Percentiles rank a stretch among this genome's conserved stretches.
These are phyloP conservation scores for Cyprinodon variegatus DNA, from an alignment of 2,113 vertebrate genomes.

Conservation along the genomic window DNA sequence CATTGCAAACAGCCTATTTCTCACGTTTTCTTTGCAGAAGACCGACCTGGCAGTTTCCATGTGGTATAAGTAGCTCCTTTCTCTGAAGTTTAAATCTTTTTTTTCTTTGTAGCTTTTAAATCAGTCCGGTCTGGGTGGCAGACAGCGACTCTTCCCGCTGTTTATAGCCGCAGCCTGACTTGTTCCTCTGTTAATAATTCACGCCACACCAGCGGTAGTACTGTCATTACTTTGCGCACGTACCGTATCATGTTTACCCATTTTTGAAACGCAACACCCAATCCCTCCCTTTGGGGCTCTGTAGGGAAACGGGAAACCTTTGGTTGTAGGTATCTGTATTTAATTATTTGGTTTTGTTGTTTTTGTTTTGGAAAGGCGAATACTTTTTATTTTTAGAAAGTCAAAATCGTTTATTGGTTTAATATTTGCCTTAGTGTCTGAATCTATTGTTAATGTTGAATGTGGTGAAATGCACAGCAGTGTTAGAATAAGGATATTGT, in stretches of 20 bases:
- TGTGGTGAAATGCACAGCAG: background rate
- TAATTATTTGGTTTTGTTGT: conserved; percentile 64
- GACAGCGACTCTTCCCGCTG: conserved; percentile 33
- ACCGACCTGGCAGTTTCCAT: background rate
- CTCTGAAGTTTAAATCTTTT: background rate
- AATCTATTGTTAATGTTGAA: background rate
- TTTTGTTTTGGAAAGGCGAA: conserved; percentile 2
- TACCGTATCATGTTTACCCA: conserved; percentile 76
- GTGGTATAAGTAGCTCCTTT: no score
- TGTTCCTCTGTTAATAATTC: conserved; percentile 83
- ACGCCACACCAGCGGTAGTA: conserved; percentile 75
- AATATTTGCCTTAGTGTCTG: no score
- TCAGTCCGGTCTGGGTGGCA: conserved; percentile 11
- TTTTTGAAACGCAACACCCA: conserved; percentile 77
- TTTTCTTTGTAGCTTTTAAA: background rate
- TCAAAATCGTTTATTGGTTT: background rate
- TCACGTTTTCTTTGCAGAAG: no score
- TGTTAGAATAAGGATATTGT: conserved; percentile 6
- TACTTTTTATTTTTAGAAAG: background rate
- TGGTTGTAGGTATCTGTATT: conserved; percentile 64
- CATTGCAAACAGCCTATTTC: conserved; percentile 18
- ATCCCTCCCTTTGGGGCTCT: conserved; percentile 53
- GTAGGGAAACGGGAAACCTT: conserved; percentile 74
- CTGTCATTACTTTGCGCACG: conserved; percentile 74
- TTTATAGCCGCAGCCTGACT: conserved; percentile 70